Evolutionary conservation across 2,888 invertebrate genomes (phyloP), one percentile per base, ranked within the genome.

Genomic region (Petrolisthes manimaculis): DNA sequence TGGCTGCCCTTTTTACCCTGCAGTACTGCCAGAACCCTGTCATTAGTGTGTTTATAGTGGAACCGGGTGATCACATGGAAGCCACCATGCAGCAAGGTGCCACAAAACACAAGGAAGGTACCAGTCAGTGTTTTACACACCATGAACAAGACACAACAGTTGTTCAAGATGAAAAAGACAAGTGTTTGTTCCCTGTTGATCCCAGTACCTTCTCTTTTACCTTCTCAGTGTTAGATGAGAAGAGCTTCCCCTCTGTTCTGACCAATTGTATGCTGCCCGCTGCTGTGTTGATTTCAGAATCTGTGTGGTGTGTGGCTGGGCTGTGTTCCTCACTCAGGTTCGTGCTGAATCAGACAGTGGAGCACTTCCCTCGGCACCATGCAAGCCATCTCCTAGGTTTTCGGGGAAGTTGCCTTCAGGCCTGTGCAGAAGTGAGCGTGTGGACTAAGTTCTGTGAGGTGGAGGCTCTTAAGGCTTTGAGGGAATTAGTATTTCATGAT

Each of bases 381-480:
- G 83, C 86, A 61, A 53, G 82, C 54, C 54, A 84, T 37, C 93
- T 97, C 75, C 93, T 97, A 18, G 97, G 97, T 0, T 97, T 97
- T 92, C 95, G 97, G 89, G 95, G 95, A 90, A 95, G 96, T 84
- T 97, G 97, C 92, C 93, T 97, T 18, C 94, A 96, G 92, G 96
- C 97, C 2, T 97, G 97, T 84, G 96, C 97, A 54, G 97, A 97
- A 93, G 95, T 95, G 9, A 97, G 97, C 9, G 94, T 96, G 71
- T 98, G 97, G 98, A 98, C 98, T 0, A 96, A 96, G 92, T 97
- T 97, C 93, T 98, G 98, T 94, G 98, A 98, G 94, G 94, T 94
- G 21, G 96, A 97, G 92, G 93, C 97, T 77, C 94, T 96, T 14
- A 93, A 93, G 84, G 94, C 95, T 0, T 93, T 96, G 71, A n/a